These are phyloP conservation scores for Pandemis cinnamomeana DNA, from an alignment of 2,888 invertebrate genomes.

Conservation along the genomic window DNA sequence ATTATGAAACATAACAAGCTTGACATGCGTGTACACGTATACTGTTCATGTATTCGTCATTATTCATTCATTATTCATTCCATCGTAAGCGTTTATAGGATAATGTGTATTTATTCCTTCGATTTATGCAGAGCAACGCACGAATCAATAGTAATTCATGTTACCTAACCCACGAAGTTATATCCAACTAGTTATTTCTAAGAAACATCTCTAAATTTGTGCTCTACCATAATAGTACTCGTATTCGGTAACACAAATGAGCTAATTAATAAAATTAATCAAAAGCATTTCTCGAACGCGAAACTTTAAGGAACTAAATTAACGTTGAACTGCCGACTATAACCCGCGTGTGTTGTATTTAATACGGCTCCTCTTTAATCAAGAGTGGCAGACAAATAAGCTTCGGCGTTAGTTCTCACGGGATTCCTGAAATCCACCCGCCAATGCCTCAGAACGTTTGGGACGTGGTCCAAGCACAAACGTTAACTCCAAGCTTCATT, in stretches of 20 bases:
- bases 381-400: constrained; percentile 54
- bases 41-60: too few relatives aligned
- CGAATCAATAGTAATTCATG: neutral
- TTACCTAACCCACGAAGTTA: neutral
- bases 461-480: constrained; percentile 10
- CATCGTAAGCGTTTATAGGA: too few relatives aligned
- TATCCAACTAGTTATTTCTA: neutral
- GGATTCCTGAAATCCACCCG: constrained; percentile 46
- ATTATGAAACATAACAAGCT: too few relatives aligned
- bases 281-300: neutral
- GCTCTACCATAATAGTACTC: neutral
- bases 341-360: constrained; percentile 21
- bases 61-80: too few relatives aligned
- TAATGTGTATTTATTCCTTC: too few relatives aligned
- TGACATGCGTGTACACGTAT: too few relatives aligned
- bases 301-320: constrained; percentile 11
- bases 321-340: constrained; percentile 19
- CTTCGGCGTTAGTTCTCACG: constrained; percentile 39
- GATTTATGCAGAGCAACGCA: neutral
- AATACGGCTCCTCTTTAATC: constrained; percentile 49
- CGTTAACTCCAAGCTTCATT: too few relatives aligned
- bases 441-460: constrained; percentile 17
- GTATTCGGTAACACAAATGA: neutral
- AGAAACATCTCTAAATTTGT: neutral
- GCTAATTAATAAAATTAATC: constrained; percentile 9